These are phyloP conservation scores for Phyllotreta striolata DNA, from an alignment of 2,888 invertebrate genomes.

Conservation along the genomic window DNA sequence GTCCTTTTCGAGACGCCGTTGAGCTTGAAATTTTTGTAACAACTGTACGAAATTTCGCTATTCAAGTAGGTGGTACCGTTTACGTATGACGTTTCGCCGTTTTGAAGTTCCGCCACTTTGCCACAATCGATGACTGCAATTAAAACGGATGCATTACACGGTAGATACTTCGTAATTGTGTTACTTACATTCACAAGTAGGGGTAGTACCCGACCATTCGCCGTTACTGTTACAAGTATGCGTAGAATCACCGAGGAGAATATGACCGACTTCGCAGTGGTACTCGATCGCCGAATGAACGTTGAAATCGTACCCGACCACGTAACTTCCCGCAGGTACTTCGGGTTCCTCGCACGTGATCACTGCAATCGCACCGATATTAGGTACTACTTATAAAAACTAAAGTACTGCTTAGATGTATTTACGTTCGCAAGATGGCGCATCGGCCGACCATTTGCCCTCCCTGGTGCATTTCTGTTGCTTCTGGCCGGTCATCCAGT, in stretches of 20 bases:
- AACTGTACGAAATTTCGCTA: slow-evolving; percentile 82
- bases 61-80: slow-evolving; percentile 83
- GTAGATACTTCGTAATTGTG: neutral
- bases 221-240: slow-evolving; percentile 79
- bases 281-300: slow-evolving; percentile 88
- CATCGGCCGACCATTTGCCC: slow-evolving; percentile 87
- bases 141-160: neutral
- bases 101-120: slow-evolving; percentile 78
- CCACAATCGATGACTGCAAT: slow-evolving; percentile 86
- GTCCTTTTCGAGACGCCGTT: slow-evolving; percentile 76
- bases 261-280: slow-evolving; percentile 86
- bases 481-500: slow-evolving; percentile 80
- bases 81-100: slow-evolving; percentile 78
- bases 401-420: slow-evolving; percentile 54
- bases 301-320: slow-evolving; percentile 89
- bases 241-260: slow-evolving; percentile 75
- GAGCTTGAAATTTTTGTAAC: slow-evolving; percentile 80
- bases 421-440: slow-evolving; percentile 84
- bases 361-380: slow-evolving; percentile 68
- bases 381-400: neutral
- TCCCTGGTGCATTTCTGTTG: slow-evolving; percentile 79
- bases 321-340: slow-evolving; percentile 84
- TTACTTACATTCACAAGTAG: slow-evolving; percentile 83
- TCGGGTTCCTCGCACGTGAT: slow-evolving; percentile 88
- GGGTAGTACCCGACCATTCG: slow-evolving; percentile 84